Evolutionary conservation across 37 sponge, comb jelly and placozoan species (phyloP).

Genomic region (Oscarella lobularis): DNA sequence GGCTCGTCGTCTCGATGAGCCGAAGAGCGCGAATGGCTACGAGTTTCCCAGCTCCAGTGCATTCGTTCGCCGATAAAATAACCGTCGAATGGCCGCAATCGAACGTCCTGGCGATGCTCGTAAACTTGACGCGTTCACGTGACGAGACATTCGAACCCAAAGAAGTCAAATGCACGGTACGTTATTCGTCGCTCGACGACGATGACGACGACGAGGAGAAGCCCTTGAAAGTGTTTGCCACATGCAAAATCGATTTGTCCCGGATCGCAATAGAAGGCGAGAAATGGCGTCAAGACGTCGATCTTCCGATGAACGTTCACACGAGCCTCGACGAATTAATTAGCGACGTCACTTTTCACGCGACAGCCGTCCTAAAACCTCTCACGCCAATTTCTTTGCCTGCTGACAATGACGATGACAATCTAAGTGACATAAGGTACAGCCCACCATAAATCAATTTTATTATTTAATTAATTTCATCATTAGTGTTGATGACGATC

Average conservation of each 20-base stretch:
- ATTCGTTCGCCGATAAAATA: background rate
- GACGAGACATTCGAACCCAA: background rate
- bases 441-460: background rate
- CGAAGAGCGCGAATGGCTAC: background rate
- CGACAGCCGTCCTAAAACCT: too few species aligned
- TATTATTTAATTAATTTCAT: conserved; percentile 1
- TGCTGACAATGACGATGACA: background rate
- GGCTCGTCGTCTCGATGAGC: too few species aligned
- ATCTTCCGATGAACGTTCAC: too few species aligned
- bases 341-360: too few species aligned
- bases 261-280: background rate
- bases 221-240: background rate
- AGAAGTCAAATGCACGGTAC: background rate
- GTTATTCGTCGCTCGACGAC: too few species aligned
- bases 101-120: background rate
- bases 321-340: too few species aligned
- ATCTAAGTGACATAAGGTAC: background rate
- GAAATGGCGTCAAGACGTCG: too few species aligned
- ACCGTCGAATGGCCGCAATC: background rate
- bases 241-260: background rate
- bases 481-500: background rate
- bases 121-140: background rate
- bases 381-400: too few species aligned
- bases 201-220: background rate
- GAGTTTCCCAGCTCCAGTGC: background rate